Evolutionary conservation across 1,140 invertebrate species (phyloP).

Genomic region (Physella acuta): DNA sequence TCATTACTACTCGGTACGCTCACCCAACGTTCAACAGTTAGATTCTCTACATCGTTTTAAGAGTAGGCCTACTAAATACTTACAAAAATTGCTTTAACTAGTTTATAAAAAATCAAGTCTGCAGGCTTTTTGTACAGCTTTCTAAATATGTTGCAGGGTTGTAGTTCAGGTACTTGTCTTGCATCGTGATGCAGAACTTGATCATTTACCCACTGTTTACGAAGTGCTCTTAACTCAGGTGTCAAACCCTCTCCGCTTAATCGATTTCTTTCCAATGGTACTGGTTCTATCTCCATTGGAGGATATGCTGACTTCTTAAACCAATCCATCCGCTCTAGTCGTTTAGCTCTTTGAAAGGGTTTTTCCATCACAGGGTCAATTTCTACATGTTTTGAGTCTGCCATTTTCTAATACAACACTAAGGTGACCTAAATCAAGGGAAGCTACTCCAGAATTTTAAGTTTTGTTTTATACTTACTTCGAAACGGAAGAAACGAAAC

Average conservation of each 20-base stretch:
- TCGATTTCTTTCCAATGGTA: conserved; percentile 49
- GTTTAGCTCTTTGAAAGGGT: conserved; percentile 34
- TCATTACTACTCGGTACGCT: too few species aligned
- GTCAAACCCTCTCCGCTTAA: conserved; percentile 47
- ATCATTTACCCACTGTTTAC: conserved; percentile 56
- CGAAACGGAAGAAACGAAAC: too few species aligned
- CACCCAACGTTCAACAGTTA: too few species aligned
- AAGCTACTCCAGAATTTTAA: neutral
- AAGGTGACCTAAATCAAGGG: conserved; percentile 16
- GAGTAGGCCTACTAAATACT: conserved; percentile 5
- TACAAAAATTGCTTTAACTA: conserved; percentile 7
- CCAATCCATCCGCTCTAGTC: conserved; percentile 30
- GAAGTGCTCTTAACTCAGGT: conserved; percentile 46
- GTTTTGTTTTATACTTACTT: too few species aligned
- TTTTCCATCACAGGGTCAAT: conserved; percentile 33
- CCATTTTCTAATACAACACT: conserved; percentile 24
- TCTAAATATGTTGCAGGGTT: conserved; percentile 45
- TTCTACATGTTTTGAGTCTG: conserved; percentile 5
- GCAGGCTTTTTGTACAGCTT: conserved; percentile 37
- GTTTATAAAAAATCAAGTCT: conserved; percentile 24
- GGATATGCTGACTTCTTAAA: conserved; percentile 44
- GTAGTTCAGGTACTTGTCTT: conserved; percentile 40
- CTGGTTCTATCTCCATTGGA: conserved; percentile 54
- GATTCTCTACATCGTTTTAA: neutral
- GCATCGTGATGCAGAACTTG: conserved; percentile 57